Evolutionary conservation across 1,140 invertebrate species (phyloP), one percentile per base, ranked within the genome.

Genomic region (Ganaspis sp.): DNA sequence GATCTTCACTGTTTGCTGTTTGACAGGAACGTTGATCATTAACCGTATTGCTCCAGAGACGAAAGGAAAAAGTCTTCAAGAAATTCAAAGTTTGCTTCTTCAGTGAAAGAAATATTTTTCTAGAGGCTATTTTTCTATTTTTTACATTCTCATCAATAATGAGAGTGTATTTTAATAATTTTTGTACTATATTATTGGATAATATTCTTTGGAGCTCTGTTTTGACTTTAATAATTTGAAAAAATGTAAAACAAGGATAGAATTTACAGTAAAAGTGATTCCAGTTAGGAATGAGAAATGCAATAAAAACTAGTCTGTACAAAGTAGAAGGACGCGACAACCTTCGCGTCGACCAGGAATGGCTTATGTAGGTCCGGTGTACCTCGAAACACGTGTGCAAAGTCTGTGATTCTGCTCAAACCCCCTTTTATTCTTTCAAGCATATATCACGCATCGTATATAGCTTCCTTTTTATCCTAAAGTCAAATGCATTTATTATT

Each of bases 1-100:
- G 93, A 86, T 94, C 23, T 96, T 96, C 88, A 91, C 95, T 9
- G 90, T 92, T 1, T 88, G 94, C 69, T 94, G 94, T 37, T 81
- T 92, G 0, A 17, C 92, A 1, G 93, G 94, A 2, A 89, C 92
- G 0, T 71, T 95, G 0, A 90, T 94, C 34, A 90, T 93, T 0
- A 92, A 92, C 53, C 17, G 93, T 5, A 9, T 49, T 15, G 17
- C 42, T 49, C 42, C 42, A 49, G 42, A 49, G 17, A 49, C 42
- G 12, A 95, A 78, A n/a, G 15, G 42, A 49, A 42, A 15, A 34
- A 34, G 29, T 6, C 29, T 34, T 34, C 29, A 42, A 42, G 94
- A 96, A 82, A 95, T 96, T 26, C 93, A 93, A 81, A 77, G 15
- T 12, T 4, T 42, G 40, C 15, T 42, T 42, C 9, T 9, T 2